Conservation (phyloP, 2,113 vertebrate genomes). For the Colistium nudipinnis region DNA sequence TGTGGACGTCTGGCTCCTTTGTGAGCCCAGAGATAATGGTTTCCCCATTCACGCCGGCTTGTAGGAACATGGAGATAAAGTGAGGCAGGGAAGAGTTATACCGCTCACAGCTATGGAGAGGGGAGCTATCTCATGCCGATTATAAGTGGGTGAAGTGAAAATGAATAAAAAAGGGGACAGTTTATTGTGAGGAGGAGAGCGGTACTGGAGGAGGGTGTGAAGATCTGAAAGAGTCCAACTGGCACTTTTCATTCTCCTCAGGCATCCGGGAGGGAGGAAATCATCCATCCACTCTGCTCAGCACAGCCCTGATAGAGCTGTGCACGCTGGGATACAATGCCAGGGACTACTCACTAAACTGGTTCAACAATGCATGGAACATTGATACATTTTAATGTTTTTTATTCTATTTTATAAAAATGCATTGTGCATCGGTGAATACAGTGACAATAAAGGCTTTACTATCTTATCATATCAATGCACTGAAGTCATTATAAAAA, state of each 20-base stretch:
- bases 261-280: conserved; percentile 63
- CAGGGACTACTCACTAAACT: neutral
- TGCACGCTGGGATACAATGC: conserved; percentile 36
- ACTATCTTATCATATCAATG: neutral
- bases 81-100: conserved; percentile 88
- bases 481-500: neutral
- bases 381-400: neutral
- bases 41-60: conserved; percentile 93
- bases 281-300: conserved; percentile 53
- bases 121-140: conserved; percentile 85
- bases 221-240: conserved; percentile 70
- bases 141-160: conserved; percentile 83
- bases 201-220: conserved; percentile 57
- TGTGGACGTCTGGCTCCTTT: conserved; percentile 91
- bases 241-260: conserved; percentile 70
- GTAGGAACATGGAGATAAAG: conserved; percentile 97
- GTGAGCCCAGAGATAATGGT: conserved; percentile 92
- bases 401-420: no score
- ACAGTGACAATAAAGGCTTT: no score
- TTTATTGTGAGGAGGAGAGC: conserved; percentile 66
- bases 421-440: no score
- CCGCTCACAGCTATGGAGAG: conserved; percentile 82
- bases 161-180: conserved; percentile 74
- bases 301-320: conserved; percentile 45
- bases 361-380: neutral